Evolutionary conservation across 2,888 invertebrate species (phyloP).

Genomic region (Trichogramma dendrolimi): DNA sequence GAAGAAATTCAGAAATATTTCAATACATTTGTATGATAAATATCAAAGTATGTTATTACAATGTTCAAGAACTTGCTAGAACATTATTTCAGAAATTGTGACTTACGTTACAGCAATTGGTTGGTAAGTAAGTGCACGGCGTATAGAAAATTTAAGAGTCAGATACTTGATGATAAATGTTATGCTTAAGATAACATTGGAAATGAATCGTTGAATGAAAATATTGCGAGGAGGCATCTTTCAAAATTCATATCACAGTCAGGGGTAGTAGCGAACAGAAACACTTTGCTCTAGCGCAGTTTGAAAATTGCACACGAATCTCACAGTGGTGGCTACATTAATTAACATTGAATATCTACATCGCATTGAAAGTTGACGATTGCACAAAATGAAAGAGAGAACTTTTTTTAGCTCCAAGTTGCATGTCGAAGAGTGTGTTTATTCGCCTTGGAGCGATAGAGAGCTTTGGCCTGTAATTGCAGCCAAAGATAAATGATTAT

Average conservation of each 20-base stretch:
- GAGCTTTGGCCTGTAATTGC: too few species aligned
- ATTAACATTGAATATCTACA: background rate
- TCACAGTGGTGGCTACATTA: background rate
- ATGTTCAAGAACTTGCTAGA: constrained; percentile 17
- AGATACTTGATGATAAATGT: constrained; percentile 21
- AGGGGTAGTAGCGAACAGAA: too few species aligned
- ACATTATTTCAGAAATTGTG: constrained; percentile 7
- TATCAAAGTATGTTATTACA: background rate
- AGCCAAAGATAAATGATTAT: too few species aligned
- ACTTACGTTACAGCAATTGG: constrained; percentile 24
- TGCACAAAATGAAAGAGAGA: too few species aligned
- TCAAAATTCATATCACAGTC: constrained; percentile 14
- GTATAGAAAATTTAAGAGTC: constrained; percentile 20
- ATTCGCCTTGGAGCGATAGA: too few species aligned
- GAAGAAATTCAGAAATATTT: background rate
- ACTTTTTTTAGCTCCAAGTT: constrained; percentile 14
- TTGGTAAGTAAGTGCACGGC: constrained; percentile 21
- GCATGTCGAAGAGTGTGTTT: background rate
- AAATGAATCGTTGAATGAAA: constrained; percentile 17
- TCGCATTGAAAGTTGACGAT: background rate
- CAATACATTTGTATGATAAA: background rate
- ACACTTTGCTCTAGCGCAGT: background rate
- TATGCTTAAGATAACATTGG: constrained; percentile 21
- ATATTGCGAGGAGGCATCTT: constrained; percentile 21
- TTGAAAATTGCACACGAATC: background rate